Evolutionary conservation across 1,140 invertebrate genomes (phyloP).

Genomic region (Pteromalus puparum): DNA sequence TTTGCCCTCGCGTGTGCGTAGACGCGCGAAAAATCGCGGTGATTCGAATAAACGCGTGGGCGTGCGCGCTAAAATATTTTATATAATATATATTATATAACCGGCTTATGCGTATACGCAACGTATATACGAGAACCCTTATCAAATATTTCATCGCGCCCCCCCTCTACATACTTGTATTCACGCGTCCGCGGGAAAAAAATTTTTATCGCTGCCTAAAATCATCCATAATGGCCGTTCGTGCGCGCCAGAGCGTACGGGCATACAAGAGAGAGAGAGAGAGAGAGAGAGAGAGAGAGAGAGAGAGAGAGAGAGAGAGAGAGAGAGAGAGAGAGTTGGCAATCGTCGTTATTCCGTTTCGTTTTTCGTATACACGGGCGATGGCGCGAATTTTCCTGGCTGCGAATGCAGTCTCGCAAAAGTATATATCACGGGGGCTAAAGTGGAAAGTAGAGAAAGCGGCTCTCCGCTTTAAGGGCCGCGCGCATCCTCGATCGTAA

Average conservation of each 20-base stretch:
- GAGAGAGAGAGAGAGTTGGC: neutral
- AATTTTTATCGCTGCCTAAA: neutral
- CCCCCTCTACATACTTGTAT: no score
- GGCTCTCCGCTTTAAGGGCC: conserved; percentile 29
- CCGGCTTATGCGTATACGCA: neutral
- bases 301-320: neutral
- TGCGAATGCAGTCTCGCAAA: conserved; percentile 6
- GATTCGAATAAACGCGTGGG: no score
- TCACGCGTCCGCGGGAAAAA: no score
- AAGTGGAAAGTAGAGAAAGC: conserved; percentile 40
- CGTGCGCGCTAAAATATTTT: neutral
- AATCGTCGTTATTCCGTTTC: neutral
- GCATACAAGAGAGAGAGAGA: neutral
- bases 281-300: neutral
- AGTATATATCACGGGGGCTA: neutral
- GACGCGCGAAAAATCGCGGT: neutral
- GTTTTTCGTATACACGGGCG: neutral
- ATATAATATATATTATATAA: no score
- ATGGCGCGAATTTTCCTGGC: no score
- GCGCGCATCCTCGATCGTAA: conserved; percentile 54
- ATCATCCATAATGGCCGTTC: conserved; percentile 3
- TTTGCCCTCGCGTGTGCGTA: neutral
- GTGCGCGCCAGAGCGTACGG: no score
- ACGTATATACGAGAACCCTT: neutral
- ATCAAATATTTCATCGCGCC: neutral